Base-by-base conservation (phyloP, 2,888 invertebrate genomes). In the Thysanoteuthis rhombus region DNA sequence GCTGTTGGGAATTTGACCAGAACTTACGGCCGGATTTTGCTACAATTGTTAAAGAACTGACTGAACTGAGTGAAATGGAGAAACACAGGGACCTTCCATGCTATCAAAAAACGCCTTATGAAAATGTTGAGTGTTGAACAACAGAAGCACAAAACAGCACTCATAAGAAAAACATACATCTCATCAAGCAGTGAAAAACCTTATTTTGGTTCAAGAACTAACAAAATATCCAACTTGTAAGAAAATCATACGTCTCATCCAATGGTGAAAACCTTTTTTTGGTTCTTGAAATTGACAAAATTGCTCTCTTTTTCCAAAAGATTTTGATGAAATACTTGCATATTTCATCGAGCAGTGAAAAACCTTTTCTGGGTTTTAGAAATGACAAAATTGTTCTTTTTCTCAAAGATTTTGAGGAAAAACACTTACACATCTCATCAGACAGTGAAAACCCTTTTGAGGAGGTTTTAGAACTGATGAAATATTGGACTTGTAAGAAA, bases 1-100 rank as follows among this genome's bases (percentile, higher is more conserved):
- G 95, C 40, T 96, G 96, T 93, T 96, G 96, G 96, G 93, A 94
- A 10, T 95, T 94, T 19, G 94, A 95, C 28, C 95, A 96, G 19
- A 95, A 94, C 58, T 95, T 95, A 10, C 95, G 96, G 52, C 96
- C 96, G 25, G 94, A 94, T n/a, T 96, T 96, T 94, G 94, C 94
- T 16, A 94, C 95, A 42, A 94, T 96, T 42, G 95, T 95, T 28
- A 94, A 94, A 22, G 95, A 96, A 93, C 95, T 96, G 93, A 94
- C 94, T 25, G 95, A 95, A 90, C 96, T 96, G 95, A 95, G 96
- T 47, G 94, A 95, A 22, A 94, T 96, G 94, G 94, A 96, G 45
- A 95, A 96, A 91, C 96, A 96, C 58, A 94, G 95, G 19, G 92
- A 92, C 45, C 40, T 92, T 19, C 42, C 92, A 40, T 40, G 40